Conservation (phyloP, 2,888 invertebrate genomes). For the Liposcelis brunnea region DNA sequence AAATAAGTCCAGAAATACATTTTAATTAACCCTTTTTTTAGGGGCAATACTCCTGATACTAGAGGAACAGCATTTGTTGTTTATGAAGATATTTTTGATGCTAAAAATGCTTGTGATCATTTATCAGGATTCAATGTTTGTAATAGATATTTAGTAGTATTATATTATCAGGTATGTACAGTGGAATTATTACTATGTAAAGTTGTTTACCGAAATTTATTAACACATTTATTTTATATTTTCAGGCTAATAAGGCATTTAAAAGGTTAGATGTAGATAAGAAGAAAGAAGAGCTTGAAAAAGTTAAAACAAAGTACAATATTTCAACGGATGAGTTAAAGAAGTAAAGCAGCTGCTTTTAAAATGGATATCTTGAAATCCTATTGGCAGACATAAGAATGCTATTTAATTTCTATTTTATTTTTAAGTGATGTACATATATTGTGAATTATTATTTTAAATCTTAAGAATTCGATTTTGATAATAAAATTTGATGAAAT, state of each 20-base stretch:
- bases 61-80: slow-evolving; percentile 98
- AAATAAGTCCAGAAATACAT: too few species aligned
- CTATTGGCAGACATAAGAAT: too few species aligned
- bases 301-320: slow-evolving; percentile 79
- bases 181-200: slow-evolving; percentile 1
- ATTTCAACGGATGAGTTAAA: slow-evolving; percentile 5
- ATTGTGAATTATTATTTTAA: too few species aligned
- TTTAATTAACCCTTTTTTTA: too few species aligned
- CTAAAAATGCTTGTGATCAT: slow-evolving; percentile 99
- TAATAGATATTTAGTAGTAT: slow-evolving; percentile 94
- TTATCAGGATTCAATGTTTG: slow-evolving; percentile 98
- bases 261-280: slow-evolving; percentile 90
- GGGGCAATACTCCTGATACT: slow-evolving; percentile 93
- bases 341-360: background rate
- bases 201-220: background rate
- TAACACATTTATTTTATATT: too few species aligned
- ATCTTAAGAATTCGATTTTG: too few species aligned
- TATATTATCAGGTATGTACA: slow-evolving; percentile 72
- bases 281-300: slow-evolving; percentile 88
- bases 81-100: slow-evolving; percentile 99
- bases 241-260: slow-evolving; percentile 72
- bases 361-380: too few species aligned
- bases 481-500: too few species aligned
- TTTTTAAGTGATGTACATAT: too few species aligned
- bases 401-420: too few species aligned